Percentiles rank a stretch among this genome's conserved stretches.
Evolutionary conservation across 2,113 vertebrate genomes (phyloP).

Genomic region (Equus quagga): DNA sequence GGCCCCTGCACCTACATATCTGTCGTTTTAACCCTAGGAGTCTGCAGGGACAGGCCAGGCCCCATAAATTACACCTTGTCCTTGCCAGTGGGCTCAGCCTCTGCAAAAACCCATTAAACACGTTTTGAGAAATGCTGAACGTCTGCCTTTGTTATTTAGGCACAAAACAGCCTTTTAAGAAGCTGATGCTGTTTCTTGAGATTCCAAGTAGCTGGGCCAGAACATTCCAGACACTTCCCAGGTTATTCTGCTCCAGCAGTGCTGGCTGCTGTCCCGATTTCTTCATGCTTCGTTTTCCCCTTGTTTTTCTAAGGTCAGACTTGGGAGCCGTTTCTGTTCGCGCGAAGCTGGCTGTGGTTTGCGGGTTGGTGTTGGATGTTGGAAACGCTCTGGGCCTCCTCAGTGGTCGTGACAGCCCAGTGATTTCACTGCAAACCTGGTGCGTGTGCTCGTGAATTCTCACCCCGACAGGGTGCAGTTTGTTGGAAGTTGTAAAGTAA

Average conservation of each 20-base stretch:
- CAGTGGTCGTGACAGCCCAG: rapidly evolving
- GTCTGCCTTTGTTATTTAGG: neutral
- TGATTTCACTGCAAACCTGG: neutral
- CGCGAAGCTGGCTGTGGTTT: rapidly evolving
- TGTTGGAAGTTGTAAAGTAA: neutral
- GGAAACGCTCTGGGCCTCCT: neutral
- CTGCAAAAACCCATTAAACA: neutral
- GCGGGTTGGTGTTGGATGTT: rapidly evolving
- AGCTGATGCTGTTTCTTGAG: neutral
- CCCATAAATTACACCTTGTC: neutral
- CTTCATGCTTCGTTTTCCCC: rapidly evolving
- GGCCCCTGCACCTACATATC: neutral
- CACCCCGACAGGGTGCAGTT: neutral
- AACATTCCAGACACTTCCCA: rapidly evolving
- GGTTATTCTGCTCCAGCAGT: rapidly evolving
- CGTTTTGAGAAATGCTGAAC: neutral
- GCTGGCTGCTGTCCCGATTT: rapidly evolving
- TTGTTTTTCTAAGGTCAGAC: neutral
- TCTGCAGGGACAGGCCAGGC: neutral
- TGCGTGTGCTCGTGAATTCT: too few species aligned
- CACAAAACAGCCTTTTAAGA: neutral
- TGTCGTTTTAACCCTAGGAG: neutral
- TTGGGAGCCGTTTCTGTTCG: neutral
- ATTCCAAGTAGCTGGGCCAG: neutral
- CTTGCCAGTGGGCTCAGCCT: neutral